Evolutionary conservation across 2,888 invertebrate genomes (phyloP).

Genomic region (Caradrina clavipalpis): DNA sequence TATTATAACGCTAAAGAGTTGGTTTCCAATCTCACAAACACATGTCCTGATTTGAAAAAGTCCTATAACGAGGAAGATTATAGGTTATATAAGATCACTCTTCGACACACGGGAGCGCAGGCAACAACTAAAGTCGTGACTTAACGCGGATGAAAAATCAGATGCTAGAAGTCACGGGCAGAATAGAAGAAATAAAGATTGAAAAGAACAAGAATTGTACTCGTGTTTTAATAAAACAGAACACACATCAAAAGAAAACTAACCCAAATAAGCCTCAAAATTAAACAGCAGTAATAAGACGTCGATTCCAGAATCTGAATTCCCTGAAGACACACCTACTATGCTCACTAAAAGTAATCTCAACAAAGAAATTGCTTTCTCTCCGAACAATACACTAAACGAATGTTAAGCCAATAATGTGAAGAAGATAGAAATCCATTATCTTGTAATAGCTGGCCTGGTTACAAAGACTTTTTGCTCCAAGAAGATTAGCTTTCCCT

Average conservation of each 20-base stretch:
- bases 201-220: not conserved
- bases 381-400: constrained; percentile 37
- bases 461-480: constrained; percentile 39
- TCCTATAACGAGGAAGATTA: too few relatives aligned
- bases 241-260: constrained; percentile 7
- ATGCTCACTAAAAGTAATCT: constrained; percentile 23
- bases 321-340: constrained; percentile 14
- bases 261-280: not conserved
- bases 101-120: too few relatives aligned
- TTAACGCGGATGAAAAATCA: too few relatives aligned
- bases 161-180: too few relatives aligned
- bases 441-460: constrained; percentile 35
- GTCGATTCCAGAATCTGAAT: constrained; percentile 15
- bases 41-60: too few relatives aligned
- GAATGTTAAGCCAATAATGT: constrained; percentile 38
- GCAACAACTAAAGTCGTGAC: too few relatives aligned
- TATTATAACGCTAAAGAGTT: too few relatives aligned
- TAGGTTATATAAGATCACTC: too few relatives aligned
- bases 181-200: not conserved
- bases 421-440: constrained; percentile 45
- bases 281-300: constrained; percentile 13
- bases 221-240: not conserved
- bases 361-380: constrained; percentile 49
- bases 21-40: too few relatives aligned
- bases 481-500: constrained; percentile 56